phyloP scores from a whole-genome alignment of 2,113 vertebrate species.

The Cathartes aura region DNA sequence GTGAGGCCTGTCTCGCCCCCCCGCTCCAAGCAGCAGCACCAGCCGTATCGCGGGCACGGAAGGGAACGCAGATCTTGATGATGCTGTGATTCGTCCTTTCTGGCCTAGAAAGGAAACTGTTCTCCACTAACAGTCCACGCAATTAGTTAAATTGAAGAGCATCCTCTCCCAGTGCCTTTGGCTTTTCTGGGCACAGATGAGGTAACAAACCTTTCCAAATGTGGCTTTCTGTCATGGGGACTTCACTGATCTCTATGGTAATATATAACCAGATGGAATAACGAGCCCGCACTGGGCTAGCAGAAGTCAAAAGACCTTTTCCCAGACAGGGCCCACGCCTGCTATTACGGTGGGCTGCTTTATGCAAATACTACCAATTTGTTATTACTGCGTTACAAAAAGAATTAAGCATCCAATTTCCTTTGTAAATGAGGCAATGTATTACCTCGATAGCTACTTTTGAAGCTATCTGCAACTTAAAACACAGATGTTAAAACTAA shows the following conservation, averaged over 20 bases:
- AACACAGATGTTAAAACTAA: conserved; percentile 36
- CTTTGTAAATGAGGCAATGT: conserved; percentile 24
- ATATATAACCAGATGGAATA: background rate
- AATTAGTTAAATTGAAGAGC: background rate
- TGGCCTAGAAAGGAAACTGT: background rate
- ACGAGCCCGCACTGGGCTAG: background rate
- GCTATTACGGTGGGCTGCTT: background rate
- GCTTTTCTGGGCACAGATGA: background rate
- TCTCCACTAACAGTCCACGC: background rate
- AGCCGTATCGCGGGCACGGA: accelerated
- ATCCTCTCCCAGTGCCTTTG: background rate
- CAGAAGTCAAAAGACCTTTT: background rate
- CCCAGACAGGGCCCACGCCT: background rate
- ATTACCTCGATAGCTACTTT: conserved; percentile 5
- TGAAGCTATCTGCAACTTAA: conserved; percentile 7
- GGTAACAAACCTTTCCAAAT: background rate
- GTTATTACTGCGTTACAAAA: background rate
- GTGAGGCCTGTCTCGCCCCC: background rate
- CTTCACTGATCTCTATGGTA: background rate
- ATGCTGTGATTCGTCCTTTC: background rate
- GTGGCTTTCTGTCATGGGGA: background rate
- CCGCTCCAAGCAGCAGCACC: background rate
- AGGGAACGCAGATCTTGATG: background rate
- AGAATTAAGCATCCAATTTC: conserved; percentile 4
- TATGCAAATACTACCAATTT: background rate